A percentile compares a stretch with the other conserved stretches of the same genome.
Conservation (phyloP, 2,888 invertebrate species). For the Crematogaster levior region DNA sequence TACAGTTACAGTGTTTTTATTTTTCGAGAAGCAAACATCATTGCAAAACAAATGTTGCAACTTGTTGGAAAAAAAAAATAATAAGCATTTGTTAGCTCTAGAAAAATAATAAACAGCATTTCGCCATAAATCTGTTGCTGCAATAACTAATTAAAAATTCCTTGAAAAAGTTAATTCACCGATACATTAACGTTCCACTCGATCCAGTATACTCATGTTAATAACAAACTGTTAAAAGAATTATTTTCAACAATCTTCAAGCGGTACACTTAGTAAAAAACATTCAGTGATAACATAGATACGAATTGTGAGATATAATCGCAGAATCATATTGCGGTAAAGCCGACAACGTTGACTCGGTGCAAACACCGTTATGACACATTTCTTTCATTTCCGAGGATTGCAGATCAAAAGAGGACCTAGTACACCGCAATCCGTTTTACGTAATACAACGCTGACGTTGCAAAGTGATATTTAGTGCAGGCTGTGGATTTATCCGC, state of each 20-base stretch:
- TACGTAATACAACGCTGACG: constrained; percentile 36
- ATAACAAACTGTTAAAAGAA: not conserved
- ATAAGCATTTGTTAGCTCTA: not conserved
- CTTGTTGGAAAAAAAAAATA: not conserved
- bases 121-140: not conserved
- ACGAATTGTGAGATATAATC: not conserved
- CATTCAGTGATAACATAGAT: not conserved
- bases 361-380: not conserved
- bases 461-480: constrained; percentile 47
- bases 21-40: constrained; percentile 3
- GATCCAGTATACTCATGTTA: not conserved
- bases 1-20: not conserved
- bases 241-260: not conserved
- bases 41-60: not conserved
- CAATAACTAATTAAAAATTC: not conserved
- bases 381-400: constrained; percentile 13
- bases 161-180: not conserved
- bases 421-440: constrained; percentile 26
- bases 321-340: not conserved
- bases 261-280: not conserved
- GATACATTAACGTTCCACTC: not conserved
- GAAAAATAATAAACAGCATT: no score
- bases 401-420: constrained; percentile 28
- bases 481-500: constrained; percentile 35
- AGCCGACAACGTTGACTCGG: not conserved